Conservation (phyloP, 2,113 vertebrate genomes). For the Osmerus eperlanus region DNA sequence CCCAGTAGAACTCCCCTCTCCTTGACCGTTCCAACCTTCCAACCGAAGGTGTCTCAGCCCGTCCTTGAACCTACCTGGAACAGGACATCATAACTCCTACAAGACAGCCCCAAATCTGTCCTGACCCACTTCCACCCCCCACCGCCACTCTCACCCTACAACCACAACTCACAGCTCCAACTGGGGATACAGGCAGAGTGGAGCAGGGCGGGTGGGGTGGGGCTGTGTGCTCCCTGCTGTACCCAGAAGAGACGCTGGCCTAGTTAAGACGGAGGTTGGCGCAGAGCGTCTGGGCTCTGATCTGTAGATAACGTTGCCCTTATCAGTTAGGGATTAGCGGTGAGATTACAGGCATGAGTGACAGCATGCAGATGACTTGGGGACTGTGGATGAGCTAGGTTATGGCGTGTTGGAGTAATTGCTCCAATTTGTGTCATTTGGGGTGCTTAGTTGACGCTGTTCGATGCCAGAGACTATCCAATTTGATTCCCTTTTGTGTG, state of each 20-base stretch:
- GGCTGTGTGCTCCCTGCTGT: conserved; percentile 11
- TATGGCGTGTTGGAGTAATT: too few relatives aligned
- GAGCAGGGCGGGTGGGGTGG: not conserved
- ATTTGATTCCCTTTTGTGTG: not conserved
- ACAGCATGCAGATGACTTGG: conserved; percentile 25
- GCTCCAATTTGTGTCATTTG: too few relatives aligned
- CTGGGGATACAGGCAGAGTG: not conserved
- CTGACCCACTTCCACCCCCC: not conserved
- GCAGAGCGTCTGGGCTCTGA: conserved; percentile 17
- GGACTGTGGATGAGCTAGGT: too few relatives aligned
- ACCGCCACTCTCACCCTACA: not conserved
- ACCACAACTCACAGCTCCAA: not conserved
- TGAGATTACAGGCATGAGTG: conserved; percentile 21
- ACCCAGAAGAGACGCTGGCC: conserved; percentile 34
- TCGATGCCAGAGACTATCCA: not conserved
- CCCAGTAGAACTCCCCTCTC: not conserved
- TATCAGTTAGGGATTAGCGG: conserved; percentile 39
- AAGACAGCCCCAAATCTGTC: conserved; percentile 1
- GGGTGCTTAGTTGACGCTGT: conserved; percentile 2
- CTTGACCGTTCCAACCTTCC: not conserved
- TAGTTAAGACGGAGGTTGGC: conserved; percentile 41
- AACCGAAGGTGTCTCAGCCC: not conserved
- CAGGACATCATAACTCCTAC: not conserved
- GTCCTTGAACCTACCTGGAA: not conserved
- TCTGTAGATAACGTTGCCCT: conserved; percentile 32